Evolutionary conservation across 1,140 invertebrate genomes (phyloP), one percentile per base, ranked within the genome.

Genomic region (Nylanderia fulva): DNA sequence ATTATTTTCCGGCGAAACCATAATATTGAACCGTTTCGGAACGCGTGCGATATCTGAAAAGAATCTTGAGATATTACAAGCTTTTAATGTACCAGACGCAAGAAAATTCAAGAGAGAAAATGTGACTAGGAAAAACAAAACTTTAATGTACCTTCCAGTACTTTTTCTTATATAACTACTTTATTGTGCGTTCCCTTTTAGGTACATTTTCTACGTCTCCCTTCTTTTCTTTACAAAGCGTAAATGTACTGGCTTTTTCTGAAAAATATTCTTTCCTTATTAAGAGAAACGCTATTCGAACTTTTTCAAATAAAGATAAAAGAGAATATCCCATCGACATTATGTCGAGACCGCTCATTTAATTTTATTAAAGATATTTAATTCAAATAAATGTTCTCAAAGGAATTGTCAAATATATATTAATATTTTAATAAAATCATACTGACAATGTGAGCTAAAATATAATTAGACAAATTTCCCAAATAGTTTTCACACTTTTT

Each of bases 61-160:
- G 39, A 9, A 18, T 9, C 24, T 60, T 24, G 21, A 18, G 36
- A 42, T 42, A 75, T 61, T 11, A 56, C 9, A 9, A 1, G 54
- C 33, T 74, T 48, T 39, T 58, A 75, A 60, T 39, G 54, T 15
- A 8, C 5, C 9, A 56, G n/a, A 24, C 0, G 15, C n/a, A 61
- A 61, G 45, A 75, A 42, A 75, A 36, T 29, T 27, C 3, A 18
- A 75, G 72, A 48, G 13, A 48, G 15, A 60, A 75, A 75, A 75
- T 42, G 33, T 75, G 9, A 24, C 15, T 42, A 61, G 18, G 24
- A 75, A 58, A 60, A 61, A 60, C 24, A 75, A 60, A 75, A 21
- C 21, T 61, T 75, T 61, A 75, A 75, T 42, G 24, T 61, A 61
- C 15, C 9, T 36, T 15, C 0, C 27, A 39, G 5, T 75, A 27